Base-by-base conservation (phyloP, 2,888 invertebrate species). In the Candidula unifasciata region DNA sequence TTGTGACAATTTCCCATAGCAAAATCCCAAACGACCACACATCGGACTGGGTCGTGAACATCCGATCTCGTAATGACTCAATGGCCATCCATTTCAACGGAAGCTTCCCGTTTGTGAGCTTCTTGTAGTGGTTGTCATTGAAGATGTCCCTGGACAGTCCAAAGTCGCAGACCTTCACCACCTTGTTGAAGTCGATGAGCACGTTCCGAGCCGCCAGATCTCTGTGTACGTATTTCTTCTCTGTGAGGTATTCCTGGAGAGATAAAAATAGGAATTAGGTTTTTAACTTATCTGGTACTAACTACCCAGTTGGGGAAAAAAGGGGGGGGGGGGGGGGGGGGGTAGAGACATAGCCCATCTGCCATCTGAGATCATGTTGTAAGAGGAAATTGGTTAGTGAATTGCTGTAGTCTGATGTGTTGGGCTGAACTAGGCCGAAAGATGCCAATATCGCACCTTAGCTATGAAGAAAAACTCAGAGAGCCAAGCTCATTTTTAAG, bases 191-290 rank as follows among this genome's bases (percentile, higher is more conserved):
- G 52, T 92, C 93, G 37, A 94, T 89, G 33, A 97, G 94, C 1
- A 97, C 95, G 93, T 97, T 97, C 73, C 97, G 95, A 0, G 97
- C 97, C 0, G 97, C 97, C 89, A 98, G 94, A 92, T 98, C 98
- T 79, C 98, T 95, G 93, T 98, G 97, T 0, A 98, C 96, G n/a
- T 97, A 96, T 91, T 96, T 96, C 91, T 97, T 96, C 13, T 95
- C 95, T 0, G 97, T 95, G 54, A 98, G 93, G 92, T 96, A 97
- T 93, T 97, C 97, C 96, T 96, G 89, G 13, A 93, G 89, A 83
- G 78, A 87, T 73, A 82, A 76, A 84, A 44, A n/a, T n/a, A n/a
- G n/a, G n/a, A n/a, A n/a, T n/a, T n/a, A n/a, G n/a, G n/a, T n/a
- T n/a, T n/a, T n/a, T n/a, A n/a, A n/a, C n/a, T n/a, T n/a, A n/a